Base-by-base conservation (phyloP, 2,888 invertebrate genomes). In the Rhimphoctona megacephalus region DNA sequence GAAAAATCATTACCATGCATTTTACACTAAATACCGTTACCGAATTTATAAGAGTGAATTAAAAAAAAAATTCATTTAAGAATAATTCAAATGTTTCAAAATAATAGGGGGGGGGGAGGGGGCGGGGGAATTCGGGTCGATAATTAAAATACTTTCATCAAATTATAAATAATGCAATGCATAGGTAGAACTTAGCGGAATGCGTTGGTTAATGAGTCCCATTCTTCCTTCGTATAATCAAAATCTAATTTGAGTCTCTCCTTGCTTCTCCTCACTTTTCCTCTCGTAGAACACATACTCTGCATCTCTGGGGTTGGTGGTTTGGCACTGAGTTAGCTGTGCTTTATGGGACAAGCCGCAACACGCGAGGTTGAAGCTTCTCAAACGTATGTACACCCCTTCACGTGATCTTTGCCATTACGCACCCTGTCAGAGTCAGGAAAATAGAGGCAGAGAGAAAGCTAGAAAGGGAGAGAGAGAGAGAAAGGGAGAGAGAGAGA, bases 341-440 rank as follows among this genome's bases (percentile, higher is more conserved):
- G 61, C 49, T 67, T 78, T 57, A 67, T 73, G 67, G 64, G 57
- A 57, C 14, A 67, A 74, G 77, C 52, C 73, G 39, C 73, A 67
- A 81, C 78, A 78, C 78, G 81, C 81, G 25, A 85, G 36, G 73
- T n/a, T 72, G 54, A 36, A 72, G 49, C 77, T 49, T 67, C 67
- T 66, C 25, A 78, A 81, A 67, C 67, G 77, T 81, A 78, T 73
- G 85, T 78, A 74, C 81, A 61, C 78, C 67, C 72, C 49, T 52
- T 78, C 73, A 46, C 78, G 81, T 85, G 78, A 81, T 81, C 81
- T 67, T 81, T 85, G 81, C 77, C 57, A 78, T 85, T 81, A 85
- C 85, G 85, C 85, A 85, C 78, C 36, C 54, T 69, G 78, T 67
- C 36, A 54, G 67, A 54, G 39, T 78, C 66, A 66, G 66, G 43